phyloP scores from a whole-genome alignment of 2,113 vertebrate genomes.

The Oostethus manadensis region DNA sequence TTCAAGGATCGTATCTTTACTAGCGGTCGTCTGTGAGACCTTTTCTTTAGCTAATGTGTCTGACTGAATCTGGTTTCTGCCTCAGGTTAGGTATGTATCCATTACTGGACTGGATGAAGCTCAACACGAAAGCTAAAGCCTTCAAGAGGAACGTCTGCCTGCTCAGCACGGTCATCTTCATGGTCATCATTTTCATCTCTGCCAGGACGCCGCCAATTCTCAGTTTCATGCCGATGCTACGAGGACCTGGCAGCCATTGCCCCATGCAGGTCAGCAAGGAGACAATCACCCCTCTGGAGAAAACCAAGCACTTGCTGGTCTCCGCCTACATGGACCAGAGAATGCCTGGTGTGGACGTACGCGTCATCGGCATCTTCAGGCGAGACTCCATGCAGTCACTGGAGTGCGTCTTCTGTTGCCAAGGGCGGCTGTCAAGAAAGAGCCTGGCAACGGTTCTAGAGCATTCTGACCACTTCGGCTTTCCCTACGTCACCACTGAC shows the following conservation, averaged over 20 bases:
- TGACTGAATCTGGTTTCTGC: neutral
- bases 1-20: too few relatives aligned
- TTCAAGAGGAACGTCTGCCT: neutral
- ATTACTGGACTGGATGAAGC: slow-evolving; percentile 6
- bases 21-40: too few relatives aligned
- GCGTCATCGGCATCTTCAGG: slow-evolving; percentile 69
- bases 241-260: neutral
- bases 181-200: too few relatives aligned
- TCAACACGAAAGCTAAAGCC: fast-evolving
- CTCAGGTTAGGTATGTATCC: slow-evolving; percentile 17
- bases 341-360: slow-evolving; percentile 35
- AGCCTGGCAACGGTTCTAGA: slow-evolving; percentile 3
- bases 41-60: neutral
- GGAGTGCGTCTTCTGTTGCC: slow-evolving; percentile 70
- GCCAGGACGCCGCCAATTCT: too few relatives aligned
- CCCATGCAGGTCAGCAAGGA: neutral
- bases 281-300: slow-evolving; percentile 57
- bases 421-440: neutral
- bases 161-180: neutral
- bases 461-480: slow-evolving; percentile 70
- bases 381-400: slow-evolving; percentile 61
- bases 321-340: slow-evolving; percentile 71
- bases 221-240: too few relatives aligned
- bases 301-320: slow-evolving; percentile 67
- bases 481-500: slow-evolving; percentile 62